These are phyloP conservation scores for Papilio aristodemus DNA, from an alignment of 1,140 invertebrate genomes.

Conservation along the genomic window DNA sequence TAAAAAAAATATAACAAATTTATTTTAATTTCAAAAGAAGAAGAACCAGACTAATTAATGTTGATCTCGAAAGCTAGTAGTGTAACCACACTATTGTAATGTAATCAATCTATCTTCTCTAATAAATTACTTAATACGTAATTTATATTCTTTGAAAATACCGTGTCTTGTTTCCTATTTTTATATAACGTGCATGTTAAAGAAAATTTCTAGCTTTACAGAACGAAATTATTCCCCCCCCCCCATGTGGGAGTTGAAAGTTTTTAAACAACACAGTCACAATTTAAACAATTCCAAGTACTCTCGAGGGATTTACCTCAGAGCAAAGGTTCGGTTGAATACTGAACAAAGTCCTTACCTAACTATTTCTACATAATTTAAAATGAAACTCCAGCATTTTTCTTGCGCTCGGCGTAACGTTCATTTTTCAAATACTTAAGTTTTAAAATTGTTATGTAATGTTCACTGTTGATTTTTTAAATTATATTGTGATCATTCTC, in stretches of 20 bases:
- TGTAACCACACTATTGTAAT: too few species aligned
- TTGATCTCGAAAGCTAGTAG: too few species aligned
- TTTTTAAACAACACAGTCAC: slow-evolving; percentile 20
- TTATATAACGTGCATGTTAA: not conserved
- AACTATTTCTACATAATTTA: slow-evolving; percentile 15
- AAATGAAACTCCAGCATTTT: slow-evolving; percentile 16
- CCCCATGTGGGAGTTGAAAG: slow-evolving; percentile 5
- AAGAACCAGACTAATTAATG: too few species aligned
- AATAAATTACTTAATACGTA: too few species aligned
- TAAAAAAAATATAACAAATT: too few species aligned
- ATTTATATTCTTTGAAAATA: too few species aligned
- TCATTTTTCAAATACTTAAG: not conserved
- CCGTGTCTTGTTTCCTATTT: not conserved
- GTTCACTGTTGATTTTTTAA: not conserved
- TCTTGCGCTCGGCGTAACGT: not conserved
- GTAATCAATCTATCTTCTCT: too few species aligned
- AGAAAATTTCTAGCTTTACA: not conserved
- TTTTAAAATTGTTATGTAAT: not conserved
- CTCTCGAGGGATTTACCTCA: slow-evolving; percentile 12
- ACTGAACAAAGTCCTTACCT: not conserved
- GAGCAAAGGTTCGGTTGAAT: slow-evolving; percentile 11
- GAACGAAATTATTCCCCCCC: slow-evolving; percentile 8
- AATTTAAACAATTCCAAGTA: slow-evolving; percentile 20
- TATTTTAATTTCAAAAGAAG: too few species aligned
- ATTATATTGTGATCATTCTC: too few species aligned